A percentile compares a stretch with the other conserved stretches of the same genome.
Conservation (phyloP, 2,797 vertebrate genomes). For the Rhadinocentrus ornatus region DNA sequence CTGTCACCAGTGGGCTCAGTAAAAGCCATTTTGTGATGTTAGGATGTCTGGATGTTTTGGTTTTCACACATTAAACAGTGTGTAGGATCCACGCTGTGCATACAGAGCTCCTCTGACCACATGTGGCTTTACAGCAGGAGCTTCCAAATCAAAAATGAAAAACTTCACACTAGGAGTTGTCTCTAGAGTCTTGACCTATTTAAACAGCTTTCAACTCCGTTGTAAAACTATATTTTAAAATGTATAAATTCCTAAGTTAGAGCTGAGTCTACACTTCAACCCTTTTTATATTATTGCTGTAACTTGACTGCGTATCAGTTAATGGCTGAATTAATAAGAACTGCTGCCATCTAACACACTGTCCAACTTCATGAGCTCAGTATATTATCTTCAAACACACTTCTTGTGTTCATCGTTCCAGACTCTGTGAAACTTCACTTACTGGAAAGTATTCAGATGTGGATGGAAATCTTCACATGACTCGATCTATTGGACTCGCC, state of each 20-base stretch:
- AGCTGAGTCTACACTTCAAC: too few species aligned
- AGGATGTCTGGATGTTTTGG: not conserved
- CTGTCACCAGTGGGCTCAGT: constrained; percentile 11
- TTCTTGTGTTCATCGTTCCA: constrained; percentile 55
- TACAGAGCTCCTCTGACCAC: not conserved
- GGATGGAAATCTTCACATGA: constrained; percentile 76
- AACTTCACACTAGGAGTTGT: not conserved
- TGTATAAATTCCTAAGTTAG: too few species aligned
- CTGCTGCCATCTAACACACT: too few species aligned
- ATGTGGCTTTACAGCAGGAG: not conserved
- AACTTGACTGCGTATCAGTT: too few species aligned
- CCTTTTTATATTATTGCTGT: not conserved
- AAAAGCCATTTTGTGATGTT: not conserved
- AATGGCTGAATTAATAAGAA: too few species aligned
- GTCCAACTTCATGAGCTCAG: not conserved
- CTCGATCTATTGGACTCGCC: constrained; percentile 87
- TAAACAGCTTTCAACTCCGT: not conserved
- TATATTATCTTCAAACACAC: not conserved
- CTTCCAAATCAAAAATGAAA: constrained; percentile 3
- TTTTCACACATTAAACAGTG: not conserved
- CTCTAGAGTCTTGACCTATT: not conserved
- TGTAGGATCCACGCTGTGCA: not conserved
- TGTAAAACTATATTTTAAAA: not conserved
- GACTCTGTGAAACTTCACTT: constrained; percentile 92
- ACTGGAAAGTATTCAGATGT: constrained; percentile 87